Evolutionary conservation across 2,888 invertebrate species (phyloP), one percentile per base, ranked within the genome.

Genomic region (Norana najaformis): DNA sequence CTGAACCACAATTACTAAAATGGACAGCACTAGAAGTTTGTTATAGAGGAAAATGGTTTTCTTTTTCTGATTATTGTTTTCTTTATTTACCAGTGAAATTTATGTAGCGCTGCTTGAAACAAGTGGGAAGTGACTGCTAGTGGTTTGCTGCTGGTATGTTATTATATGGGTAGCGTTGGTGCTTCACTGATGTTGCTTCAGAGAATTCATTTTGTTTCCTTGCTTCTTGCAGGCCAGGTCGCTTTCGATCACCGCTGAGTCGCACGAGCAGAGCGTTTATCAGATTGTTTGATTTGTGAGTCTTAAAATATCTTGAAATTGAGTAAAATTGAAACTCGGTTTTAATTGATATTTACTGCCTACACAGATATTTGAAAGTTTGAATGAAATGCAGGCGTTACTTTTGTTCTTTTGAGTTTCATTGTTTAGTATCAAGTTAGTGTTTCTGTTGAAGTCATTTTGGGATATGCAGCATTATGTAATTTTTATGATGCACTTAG

Each of bases 211-310:
- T 69, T n/a, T 16, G n/a, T 47, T 41, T 34, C 30, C 30, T 89
- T 89, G 16, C 69, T 82, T 89, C 35, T 41, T 90, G 6, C 41
- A 91, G 91, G 36, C 36, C 88, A 6, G 88, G 38, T 88, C 37
- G 69, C n/a, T 47, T 90, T 53, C n/a, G 38, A 88, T 30, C 82
- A 20, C 38, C 37, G 82, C 20, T 83, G 34, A 85, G 35, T 38
- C 38, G 88, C 89, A 90, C 85, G 23, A 53, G 41, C 39, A 88
- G 90, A n/a, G 34, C 90, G 34, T 89, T 91, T 35, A 30, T 91
- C n/a, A 53, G 90, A 30, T 36, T 91, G 16, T 85, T 89, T 88
- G 90, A 91, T 90, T 91, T 90, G 91, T 91, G 39, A 91, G 91
- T 90, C 69, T n/a, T 69, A n/a, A n/a, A n/a, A n/a, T n/a, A n/a